These are phyloP conservation scores for Eucidaris tribuloides DNA, from an alignment of 35 echinoderm and acorn worm species.

Conservation along the genomic window DNA sequence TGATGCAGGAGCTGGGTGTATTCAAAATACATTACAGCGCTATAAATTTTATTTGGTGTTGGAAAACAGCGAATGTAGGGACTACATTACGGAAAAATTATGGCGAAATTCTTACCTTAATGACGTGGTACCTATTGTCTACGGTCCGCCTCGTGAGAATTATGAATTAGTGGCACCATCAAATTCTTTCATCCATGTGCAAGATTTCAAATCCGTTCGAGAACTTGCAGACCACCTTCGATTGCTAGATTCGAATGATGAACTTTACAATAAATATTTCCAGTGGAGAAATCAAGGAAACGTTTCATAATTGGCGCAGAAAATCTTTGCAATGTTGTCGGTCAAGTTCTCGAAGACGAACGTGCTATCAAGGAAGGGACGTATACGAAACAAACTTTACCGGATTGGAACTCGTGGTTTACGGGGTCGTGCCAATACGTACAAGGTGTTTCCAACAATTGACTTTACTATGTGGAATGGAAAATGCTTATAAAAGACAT, in stretches of 20 bases:
- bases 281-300: conserved; percentile 52
- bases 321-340: no score
- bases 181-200: conserved; percentile 64
- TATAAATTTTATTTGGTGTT: conserved; percentile 59
- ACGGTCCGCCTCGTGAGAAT: conserved; percentile 44
- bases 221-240: conserved; percentile 39
- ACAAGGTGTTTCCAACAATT: no score
- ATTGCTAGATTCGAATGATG: not conserved
- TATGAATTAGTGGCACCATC: conserved; percentile 49
- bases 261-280: conserved; percentile 66
- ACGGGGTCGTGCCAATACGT: no score
- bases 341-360: no score
- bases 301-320: no score
- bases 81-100: conserved; percentile 79
- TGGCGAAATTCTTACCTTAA: conserved; percentile 43
- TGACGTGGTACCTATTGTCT: conserved; percentile 69
- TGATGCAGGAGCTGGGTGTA: no score
- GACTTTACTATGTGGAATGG: no score
- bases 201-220: conserved; percentile 33
- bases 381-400: no score
- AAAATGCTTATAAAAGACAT: no score
- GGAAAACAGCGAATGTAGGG: conserved; percentile 58
- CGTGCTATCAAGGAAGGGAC: no score
- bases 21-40: no score
- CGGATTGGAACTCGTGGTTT: no score